A percentile compares a stretch with the other conserved stretches of the same genome.
These are phyloP conservation scores for Drosophila auraria DNA, from an alignment of 1,140 invertebrate species.

Conservation along the genomic window DNA sequence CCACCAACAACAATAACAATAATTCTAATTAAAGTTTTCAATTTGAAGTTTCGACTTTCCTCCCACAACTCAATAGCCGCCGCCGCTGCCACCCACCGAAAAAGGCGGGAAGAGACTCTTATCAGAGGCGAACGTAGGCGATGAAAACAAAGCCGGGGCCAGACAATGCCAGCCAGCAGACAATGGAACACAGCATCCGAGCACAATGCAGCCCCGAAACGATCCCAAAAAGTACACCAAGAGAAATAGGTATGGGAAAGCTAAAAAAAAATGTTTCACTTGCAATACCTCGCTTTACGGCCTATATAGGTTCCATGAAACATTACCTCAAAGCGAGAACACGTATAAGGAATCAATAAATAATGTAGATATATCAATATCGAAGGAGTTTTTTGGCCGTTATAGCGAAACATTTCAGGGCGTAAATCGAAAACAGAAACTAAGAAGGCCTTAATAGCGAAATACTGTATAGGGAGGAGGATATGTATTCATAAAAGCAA, in stretches of 20 bases:
- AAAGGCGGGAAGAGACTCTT: slow-evolving; percentile 51
- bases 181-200: slow-evolving; percentile 58
- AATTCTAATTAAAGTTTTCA: slow-evolving; percentile 84
- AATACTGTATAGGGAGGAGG: too few relatives aligned
- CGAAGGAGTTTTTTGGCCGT: too few relatives aligned
- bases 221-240: slow-evolving; percentile 26
- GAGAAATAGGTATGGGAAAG: slow-evolving; percentile 1
- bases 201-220: slow-evolving; percentile 40
- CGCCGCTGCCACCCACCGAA: slow-evolving; percentile 13
- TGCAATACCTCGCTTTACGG: too few relatives aligned
- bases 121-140: slow-evolving; percentile 63
- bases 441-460: too few relatives aligned
- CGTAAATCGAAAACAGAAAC: too few relatives aligned
- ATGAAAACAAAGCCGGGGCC: slow-evolving; percentile 65
- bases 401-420: too few relatives aligned
- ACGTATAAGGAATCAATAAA: too few relatives aligned
- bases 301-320: too few relatives aligned
- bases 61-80: slow-evolving; percentile 1
- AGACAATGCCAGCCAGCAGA: slow-evolving; percentile 68
- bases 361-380: too few relatives aligned
- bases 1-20: slow-evolving; percentile 66
- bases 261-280: rapidly evolving
- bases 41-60: slow-evolving; percentile 73
- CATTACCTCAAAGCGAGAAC: too few relatives aligned
- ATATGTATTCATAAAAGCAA: too few relatives aligned